Evolutionary conservation across 2,797 vertebrate species (phyloP), one percentile per base, ranked within the genome.

Genomic region (Crenichthys baileyi): DNA sequence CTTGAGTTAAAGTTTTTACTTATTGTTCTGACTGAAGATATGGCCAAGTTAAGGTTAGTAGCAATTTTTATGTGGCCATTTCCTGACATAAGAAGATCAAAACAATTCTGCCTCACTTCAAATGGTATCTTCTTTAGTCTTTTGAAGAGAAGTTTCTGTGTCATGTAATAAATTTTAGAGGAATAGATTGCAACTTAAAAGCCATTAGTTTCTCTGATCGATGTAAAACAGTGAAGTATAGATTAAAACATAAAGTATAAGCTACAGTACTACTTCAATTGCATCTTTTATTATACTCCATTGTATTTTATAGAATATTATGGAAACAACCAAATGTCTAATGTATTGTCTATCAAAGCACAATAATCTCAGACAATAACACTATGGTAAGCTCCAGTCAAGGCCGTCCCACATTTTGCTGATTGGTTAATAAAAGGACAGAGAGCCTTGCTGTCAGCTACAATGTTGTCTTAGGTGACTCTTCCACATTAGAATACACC

Each of bases 371-470:
- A 51, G 16, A 11, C 6, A 61, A 46, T 41, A 24, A 51, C 31
- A 36, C 2, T 7, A 79, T 68, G 7, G 1, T 5, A 20, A 75
- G 5, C 9, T 16, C 39, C 72, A 73, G 51, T 70, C 39, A 77
- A 46, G 24, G 48, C 55, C 53, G n/a, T 68, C 71, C 11, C 41
- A 24, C 46, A 79, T 4, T 55, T 75, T 79, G 44, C 65, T 90
- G 81, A 92, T 93, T 93, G 90, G 90, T 18, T 41, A 22, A 84
- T 48, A 41, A 51, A 29, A 63, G 18, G 39, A 13, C 55, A 4
- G 7, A 60, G 58, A 39, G 18, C 41, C 22, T 58, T 20, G 18
- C 31, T 9, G 41, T 46, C 39, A 46, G 15, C 55, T 41, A 60
- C 22, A 12, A 39, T 20, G 72, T 72, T 63, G 12, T 72, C 51